Conservation (phyloP, 2,888 invertebrate genomes). For the Euplagia quadripunctaria region DNA sequence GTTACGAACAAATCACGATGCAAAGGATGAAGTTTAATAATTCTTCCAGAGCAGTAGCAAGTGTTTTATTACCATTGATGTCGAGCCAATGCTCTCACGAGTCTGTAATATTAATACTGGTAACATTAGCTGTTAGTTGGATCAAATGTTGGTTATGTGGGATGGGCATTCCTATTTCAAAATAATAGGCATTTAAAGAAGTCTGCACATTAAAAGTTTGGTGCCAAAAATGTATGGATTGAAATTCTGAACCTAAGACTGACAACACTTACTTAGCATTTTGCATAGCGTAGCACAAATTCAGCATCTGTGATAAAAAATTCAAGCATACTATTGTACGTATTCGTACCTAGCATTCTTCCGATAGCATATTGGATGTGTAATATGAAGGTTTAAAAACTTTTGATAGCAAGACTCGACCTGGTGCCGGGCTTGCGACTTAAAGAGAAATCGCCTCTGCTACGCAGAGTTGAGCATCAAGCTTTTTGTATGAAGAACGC, state of each 20-base stretch:
- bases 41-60: conserved; percentile 19
- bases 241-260: too few species aligned
- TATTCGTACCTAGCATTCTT: too few species aligned
- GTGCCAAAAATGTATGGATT: not conserved
- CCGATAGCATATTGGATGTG: too few species aligned
- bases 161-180: not conserved
- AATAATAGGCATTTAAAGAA: conserved; percentile 12
- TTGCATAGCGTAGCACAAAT: too few species aligned
- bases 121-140: conserved; percentile 24
- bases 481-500: not conserved
- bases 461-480: not conserved
- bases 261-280: too few species aligned
- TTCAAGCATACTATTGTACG: not conserved
- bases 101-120: conserved; percentile 38
- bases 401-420: not conserved
- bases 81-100: conserved; percentile 32
- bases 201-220: not conserved
- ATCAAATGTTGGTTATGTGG: conserved; percentile 28
- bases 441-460: not conserved
- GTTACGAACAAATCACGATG: conserved; percentile 23
- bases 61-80: conserved; percentile 39
- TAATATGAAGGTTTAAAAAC: not conserved
- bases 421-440: not conserved
- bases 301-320: not conserved
- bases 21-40: conserved; percentile 19